These are phyloP conservation scores for Peromyscus leucopus DNA, from an alignment of 2,113 vertebrate genomes.

Conservation along the genomic window DNA sequence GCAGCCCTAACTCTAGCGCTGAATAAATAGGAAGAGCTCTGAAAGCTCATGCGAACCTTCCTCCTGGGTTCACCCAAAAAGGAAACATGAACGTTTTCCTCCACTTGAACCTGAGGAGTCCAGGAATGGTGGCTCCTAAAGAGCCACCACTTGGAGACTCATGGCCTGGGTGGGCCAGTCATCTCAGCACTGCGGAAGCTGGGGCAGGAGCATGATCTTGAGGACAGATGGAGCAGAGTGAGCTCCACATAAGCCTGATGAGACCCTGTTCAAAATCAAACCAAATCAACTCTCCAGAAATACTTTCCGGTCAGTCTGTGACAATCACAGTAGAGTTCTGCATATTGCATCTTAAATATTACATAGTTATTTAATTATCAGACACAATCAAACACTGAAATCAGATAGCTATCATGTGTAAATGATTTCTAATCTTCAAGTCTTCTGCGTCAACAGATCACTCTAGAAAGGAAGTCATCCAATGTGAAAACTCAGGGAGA, in stretches of 20 bases:
- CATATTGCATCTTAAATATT: background rate
- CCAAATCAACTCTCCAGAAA: background rate
- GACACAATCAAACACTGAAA: background rate
- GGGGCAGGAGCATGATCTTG: background rate
- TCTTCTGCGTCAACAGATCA: background rate
- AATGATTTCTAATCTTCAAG: slow-evolving; percentile 48
- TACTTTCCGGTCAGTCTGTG: slow-evolving; percentile 23
- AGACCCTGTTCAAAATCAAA: background rate
- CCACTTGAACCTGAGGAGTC: background rate
- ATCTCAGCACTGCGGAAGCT: no score
- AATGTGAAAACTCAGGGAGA: slow-evolving; percentile 9
- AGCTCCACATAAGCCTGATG: background rate
- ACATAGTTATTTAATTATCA: background rate
- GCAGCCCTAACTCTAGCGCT: background rate
- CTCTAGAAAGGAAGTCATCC: background rate
- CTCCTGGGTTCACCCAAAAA: background rate
- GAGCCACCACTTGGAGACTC: background rate
- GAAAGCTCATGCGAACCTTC: background rate
- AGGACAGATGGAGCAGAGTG: background rate
- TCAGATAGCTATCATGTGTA: background rate
- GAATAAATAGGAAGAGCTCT: background rate
- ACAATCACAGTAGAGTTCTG: background rate
- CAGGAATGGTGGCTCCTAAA: background rate
- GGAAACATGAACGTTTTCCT: background rate
- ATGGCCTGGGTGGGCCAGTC: no score